Conservation (phyloP, 2,113 vertebrate genomes). For the Macheiramphus alcinus region DNA sequence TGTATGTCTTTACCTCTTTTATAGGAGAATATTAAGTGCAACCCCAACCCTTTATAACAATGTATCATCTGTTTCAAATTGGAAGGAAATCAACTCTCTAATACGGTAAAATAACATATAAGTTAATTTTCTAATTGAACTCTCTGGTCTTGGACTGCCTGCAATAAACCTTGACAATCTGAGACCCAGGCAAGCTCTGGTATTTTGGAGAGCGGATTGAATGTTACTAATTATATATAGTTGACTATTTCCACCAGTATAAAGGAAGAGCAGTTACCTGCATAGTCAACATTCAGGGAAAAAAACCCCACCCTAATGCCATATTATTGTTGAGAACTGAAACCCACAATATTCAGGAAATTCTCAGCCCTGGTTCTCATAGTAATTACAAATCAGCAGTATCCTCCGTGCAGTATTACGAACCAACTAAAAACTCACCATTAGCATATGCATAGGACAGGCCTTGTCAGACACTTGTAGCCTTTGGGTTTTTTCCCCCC, state of each 20-base stretch:
- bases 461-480: neutral
- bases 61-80: constrained; percentile 71
- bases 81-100: constrained; percentile 73
- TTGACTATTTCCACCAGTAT: neutral
- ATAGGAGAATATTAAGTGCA: constrained; percentile 68
- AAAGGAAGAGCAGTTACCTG: neutral
- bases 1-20: constrained; percentile 68
- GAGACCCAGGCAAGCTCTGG: neutral
- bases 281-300: neutral
- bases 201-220: neutral
- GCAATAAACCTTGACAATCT: constrained; percentile 57
- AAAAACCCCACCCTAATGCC: neutral
- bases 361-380: neutral
- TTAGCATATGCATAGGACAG: neutral
- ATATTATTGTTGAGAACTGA: neutral
- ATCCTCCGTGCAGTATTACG: neutral
- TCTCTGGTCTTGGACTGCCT: constrained; percentile 51
- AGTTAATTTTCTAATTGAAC: constrained; percentile 71
- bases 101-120: constrained; percentile 69
- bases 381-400: neutral
- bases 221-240: constrained; percentile 40
- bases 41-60: constrained; percentile 67
- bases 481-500: neutral
- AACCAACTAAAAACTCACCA: neutral
- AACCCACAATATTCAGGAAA: neutral